Conservation (phyloP, 2,113 vertebrate species). For the Tenebrosternarchus preto region DNA sequence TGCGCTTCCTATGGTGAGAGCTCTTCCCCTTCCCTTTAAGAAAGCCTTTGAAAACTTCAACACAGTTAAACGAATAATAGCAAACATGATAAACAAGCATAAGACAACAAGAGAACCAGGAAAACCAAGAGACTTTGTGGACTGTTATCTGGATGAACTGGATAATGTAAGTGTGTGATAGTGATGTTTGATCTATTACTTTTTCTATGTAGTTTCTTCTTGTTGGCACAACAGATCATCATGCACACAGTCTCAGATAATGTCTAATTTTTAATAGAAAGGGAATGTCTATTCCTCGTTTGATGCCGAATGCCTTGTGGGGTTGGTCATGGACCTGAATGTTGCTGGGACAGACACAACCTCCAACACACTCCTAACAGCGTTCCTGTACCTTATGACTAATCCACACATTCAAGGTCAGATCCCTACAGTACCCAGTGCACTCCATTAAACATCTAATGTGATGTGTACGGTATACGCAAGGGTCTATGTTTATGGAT, state of each 20-base stretch:
- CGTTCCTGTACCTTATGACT: conserved; percentile 65
- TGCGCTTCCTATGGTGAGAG: conserved; percentile 43
- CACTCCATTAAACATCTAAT: neutral
- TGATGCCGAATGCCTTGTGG: conserved; percentile 58
- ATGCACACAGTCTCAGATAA: neutral
- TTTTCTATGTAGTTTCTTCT: no score
- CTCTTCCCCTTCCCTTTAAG: conserved; percentile 55
- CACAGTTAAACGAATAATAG: conserved; percentile 12
- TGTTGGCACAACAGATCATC: no score
- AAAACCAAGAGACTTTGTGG: conserved; percentile 55
- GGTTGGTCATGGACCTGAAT: conserved; percentile 60
- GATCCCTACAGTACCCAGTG: neutral
- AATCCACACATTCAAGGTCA: conserved; percentile 73
- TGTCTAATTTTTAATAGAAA: conserved; percentile 32
- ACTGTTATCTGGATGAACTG: conserved; percentile 63
- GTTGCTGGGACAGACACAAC: conserved; percentile 74
- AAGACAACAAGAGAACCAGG: conserved; percentile 45
- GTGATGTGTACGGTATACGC: no score
- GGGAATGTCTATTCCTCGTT: conserved; percentile 31
- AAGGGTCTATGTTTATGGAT: neutral
- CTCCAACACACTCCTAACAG: conserved; percentile 72
- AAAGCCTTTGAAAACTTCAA: conserved; percentile 42
- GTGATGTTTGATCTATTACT: neutral
- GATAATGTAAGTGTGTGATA: conserved; percentile 42
- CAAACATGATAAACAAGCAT: conserved; percentile 48